A percentile compares a stretch with the other conserved stretches of the same genome.
Conservation (phyloP, 2,797 vertebrate genomes). For the Pelobates cultripes region DNA sequence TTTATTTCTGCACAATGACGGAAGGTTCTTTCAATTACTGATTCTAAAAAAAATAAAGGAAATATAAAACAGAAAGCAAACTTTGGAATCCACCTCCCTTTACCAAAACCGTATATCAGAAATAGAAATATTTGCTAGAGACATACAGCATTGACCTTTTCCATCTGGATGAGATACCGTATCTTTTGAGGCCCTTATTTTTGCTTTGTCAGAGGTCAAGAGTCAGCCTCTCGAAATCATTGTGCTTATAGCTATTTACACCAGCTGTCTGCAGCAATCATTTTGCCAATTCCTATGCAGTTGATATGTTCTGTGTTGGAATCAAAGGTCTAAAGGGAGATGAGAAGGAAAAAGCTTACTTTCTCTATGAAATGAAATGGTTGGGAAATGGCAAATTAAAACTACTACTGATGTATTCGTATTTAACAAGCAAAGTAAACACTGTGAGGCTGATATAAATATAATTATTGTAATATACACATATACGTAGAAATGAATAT, state of each 20-base stretch:
- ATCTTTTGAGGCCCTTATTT: slow-evolving; percentile 50
- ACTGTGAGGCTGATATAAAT: no score
- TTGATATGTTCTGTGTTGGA: slow-evolving; percentile 48
- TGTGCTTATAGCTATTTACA: slow-evolving; percentile 57
- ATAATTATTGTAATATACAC: no score
- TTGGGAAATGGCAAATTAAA: background rate
- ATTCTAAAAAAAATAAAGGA: slow-evolving; percentile 1
- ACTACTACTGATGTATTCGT: background rate
- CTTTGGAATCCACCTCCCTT: background rate
- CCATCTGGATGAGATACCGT: slow-evolving; percentile 44
- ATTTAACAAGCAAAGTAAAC: no score
- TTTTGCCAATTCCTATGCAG: slow-evolving; percentile 55
- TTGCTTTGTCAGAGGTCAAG: slow-evolving; percentile 60
- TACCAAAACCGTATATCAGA: slow-evolving; percentile 28
- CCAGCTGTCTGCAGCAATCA: slow-evolving; percentile 56
- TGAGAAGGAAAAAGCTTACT: slow-evolving; percentile 35
- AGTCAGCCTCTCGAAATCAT: slow-evolving; percentile 60
- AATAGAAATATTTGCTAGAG: slow-evolving; percentile 49
- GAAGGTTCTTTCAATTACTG: background rate
- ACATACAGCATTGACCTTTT: slow-evolving; percentile 51
- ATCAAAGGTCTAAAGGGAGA: slow-evolving; percentile 51
- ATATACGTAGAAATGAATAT: no score
- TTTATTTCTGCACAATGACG: slow-evolving; percentile 4
- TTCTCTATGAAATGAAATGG: slow-evolving; percentile 15
- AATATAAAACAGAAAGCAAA: background rate